phyloP scores from a whole-genome alignment of 1,140 invertebrate species.

The Drosophila asahinai region DNA sequence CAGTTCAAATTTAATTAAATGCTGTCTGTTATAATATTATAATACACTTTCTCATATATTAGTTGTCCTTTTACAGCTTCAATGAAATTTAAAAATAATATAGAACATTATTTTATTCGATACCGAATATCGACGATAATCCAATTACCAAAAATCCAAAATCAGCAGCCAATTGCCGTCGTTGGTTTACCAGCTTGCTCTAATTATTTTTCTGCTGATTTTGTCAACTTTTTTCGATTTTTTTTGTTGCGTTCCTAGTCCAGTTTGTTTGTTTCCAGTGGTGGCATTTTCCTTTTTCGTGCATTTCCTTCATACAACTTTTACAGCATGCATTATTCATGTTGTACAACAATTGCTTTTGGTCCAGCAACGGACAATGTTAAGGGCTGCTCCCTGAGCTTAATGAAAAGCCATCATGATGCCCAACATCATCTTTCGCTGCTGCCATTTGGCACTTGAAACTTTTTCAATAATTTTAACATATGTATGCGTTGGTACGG shows the following conservation, averaged over 20 bases:
- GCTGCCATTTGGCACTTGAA: conserved; percentile 52
- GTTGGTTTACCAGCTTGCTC: conserved; percentile 32
- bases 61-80: not conserved
- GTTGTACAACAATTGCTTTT: conserved; percentile 69
- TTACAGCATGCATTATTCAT: conserved; percentile 76
- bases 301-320: conserved; percentile 73
- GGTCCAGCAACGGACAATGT: conserved; percentile 12
- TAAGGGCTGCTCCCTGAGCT: conserved; percentile 13
- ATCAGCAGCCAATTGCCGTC: conserved; percentile 19
- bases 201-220: conserved; percentile 37
- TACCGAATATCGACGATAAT: not conserved
- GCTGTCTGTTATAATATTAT: too few species aligned
- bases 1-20: too few species aligned
- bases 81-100: not conserved
- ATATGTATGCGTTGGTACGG: conserved; percentile 47
- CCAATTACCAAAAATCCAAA: conserved; percentile 7
- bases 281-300: conserved; percentile 36
- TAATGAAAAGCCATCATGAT: conserved; percentile 72
- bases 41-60: too few species aligned
- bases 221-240: conserved; percentile 4
- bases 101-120: not conserved
- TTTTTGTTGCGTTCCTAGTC: conserved; percentile 10
- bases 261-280: conserved; percentile 41
- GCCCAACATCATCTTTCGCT: conserved; percentile 26
- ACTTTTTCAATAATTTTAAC: conserved; percentile 78